These are phyloP conservation scores for Pomacea canaliculata DNA, from an alignment of 2,888 invertebrate species.

Conservation along the genomic window DNA sequence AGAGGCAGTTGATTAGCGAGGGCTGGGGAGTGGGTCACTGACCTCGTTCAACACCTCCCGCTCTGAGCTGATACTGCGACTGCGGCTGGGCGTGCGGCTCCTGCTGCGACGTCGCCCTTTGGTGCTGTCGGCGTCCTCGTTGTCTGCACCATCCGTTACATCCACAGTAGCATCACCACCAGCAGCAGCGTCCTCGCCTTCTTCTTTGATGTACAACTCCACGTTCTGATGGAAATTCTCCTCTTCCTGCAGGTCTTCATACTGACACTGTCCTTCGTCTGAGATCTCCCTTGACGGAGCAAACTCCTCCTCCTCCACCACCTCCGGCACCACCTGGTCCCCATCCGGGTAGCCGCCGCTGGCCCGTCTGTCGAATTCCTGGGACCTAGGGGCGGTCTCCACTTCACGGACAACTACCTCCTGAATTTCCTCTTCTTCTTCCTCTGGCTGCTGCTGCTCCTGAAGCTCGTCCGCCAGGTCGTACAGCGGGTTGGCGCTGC, in stretches of 20 bases:
- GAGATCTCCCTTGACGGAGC: conserved; percentile 4
- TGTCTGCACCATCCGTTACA: not conserved
- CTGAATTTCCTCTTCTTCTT: not conserved
- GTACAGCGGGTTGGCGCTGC: conserved; percentile 29
- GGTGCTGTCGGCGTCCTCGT: conserved; percentile 1
- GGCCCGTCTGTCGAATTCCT: conserved; percentile 13
- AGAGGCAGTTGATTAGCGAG: too few species aligned
- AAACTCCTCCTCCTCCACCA: not conserved
- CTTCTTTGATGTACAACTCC: conserved; percentile 25
- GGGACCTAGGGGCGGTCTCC: conserved; percentile 7
- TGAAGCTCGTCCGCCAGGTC: conserved; percentile 6
- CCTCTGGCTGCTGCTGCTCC: not conserved
- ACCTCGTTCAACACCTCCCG: conserved; percentile 24
- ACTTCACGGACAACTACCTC: not conserved
- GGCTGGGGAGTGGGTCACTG: not conserved
- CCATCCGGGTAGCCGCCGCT: conserved; percentile 2
- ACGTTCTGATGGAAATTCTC: conserved; percentile 23
- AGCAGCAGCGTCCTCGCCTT: conserved; percentile 15
- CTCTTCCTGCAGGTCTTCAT: conserved; percentile 17
- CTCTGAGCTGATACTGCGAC: conserved; percentile 24
- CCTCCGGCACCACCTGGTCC: conserved; percentile 18
- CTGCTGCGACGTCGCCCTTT: not conserved
- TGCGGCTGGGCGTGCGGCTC: conserved; percentile 16
- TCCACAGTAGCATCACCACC: not conserved
- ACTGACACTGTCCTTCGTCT: not conserved